Base-by-base conservation (phyloP, 2,888 invertebrate species). In the Diplazon laetatorius region DNA sequence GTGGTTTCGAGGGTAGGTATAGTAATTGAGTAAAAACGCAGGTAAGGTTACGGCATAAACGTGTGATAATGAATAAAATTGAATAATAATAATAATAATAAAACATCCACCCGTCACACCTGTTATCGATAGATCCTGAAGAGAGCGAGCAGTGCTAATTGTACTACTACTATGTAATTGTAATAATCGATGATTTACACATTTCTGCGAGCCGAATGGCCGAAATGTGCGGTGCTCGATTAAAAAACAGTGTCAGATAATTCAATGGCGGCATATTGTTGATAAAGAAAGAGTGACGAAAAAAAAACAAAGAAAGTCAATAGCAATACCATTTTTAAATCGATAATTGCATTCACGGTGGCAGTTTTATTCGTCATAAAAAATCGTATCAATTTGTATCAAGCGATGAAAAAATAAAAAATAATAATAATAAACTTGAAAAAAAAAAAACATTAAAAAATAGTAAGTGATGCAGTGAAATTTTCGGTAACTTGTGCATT, bases 71-170 rank as follows among this genome's bases (percentile, higher is more conserved):
- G 52, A 60, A 68, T 46, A 50, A 25, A n/a, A n/a, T n/a, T n/a
- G n/a, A n/a, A n/a, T n/a, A n/a, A n/a, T n/a, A n/a, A n/a, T n/a
- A n/a, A n/a, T n/a, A n/a, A 48, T 78, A 76, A 82, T 80, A 68
- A 37, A 65, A 72, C 68, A 72, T 44, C 60, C 70, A 78, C 74
- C 81, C 80, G 80, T 2, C 82, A 76, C 82, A 87, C 88, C 88
- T 86, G 87, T 82, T 89, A 88, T 89, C 89, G 88, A 89, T 84
- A 88, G 87, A 87, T 83, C 83, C 73, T 72, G 80, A 80, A 80
- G 80, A 84, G 82, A 88, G 85, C 84, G 82, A 88, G 85, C 82
- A 81, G 88, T 88, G 88, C 88, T 76, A 76, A 76, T 81, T 78
- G 72, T 81, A n/a, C 18, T 25, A 59, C 55, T 76, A 50, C 44